A percentile compares a stretch with the other conserved stretches of the same genome.
These are phyloP conservation scores for Mycogona germanica DNA, from an alignment of 2,888 invertebrate species.

Conservation along the genomic window DNA sequence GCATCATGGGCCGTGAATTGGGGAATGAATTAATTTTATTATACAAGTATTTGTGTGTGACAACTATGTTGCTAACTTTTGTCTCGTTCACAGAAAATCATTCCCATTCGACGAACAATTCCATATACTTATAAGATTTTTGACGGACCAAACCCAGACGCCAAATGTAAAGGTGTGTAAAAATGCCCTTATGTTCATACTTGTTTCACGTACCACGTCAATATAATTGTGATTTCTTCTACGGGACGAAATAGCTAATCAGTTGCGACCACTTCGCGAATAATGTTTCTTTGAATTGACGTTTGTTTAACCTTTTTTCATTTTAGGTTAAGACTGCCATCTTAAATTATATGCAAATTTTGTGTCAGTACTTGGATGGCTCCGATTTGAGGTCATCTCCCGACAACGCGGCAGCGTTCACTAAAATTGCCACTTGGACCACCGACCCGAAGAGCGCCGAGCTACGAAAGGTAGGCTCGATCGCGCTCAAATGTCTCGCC, in stretches of 20 bases:
- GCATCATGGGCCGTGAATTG: not conserved
- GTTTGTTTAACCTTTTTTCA: not conserved
- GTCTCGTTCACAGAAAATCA: conserved; percentile 34
- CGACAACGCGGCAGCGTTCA: conserved; percentile 44
- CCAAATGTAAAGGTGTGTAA: conserved; percentile 49
- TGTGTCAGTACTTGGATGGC: conserved; percentile 36
- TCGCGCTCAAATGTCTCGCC: not conserved
- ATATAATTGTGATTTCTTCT: too few species aligned
- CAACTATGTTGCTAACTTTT: not conserved
- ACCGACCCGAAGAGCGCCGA: conserved; percentile 52
- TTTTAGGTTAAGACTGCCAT: conserved; percentile 39
- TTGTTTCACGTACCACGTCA: too few species aligned
- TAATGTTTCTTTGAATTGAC: not conserved
- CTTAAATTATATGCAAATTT: conserved; percentile 38
- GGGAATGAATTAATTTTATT: not conserved
- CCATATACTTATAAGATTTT: conserved; percentile 51
- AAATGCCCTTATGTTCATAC: not conserved
- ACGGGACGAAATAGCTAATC: too few species aligned
- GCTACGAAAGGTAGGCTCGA: conserved; percentile 41
- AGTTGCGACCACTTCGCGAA: not conserved
- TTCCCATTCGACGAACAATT: conserved; percentile 49
- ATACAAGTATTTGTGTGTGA: too few species aligned
- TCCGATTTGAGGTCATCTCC: conserved; percentile 49
- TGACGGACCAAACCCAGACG: conserved; percentile 85
- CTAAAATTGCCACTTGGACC: conserved; percentile 58